Base-by-base conservation (phyloP, 2,888 invertebrate genomes). In the Plagodis dolabraria region DNA sequence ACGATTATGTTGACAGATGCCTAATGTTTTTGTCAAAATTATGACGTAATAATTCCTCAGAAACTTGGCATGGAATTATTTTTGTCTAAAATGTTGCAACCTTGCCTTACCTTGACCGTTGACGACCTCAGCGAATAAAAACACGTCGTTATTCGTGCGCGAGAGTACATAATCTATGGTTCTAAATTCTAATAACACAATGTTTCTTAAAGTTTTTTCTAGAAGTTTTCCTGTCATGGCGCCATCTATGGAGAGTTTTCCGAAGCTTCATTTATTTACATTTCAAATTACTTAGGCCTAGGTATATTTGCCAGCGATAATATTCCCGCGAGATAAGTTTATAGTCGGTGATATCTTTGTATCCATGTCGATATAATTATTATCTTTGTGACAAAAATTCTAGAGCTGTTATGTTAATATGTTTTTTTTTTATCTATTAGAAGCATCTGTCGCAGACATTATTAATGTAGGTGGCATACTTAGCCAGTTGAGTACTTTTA, bases 101-200 rank as follows among this genome's bases (percentile, higher is more conserved):
- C 83, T 83, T 81, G 79, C 33, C 34, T 72, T 57, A 74, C 85
- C 85, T 85, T 85, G 85, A 85, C 85, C 85, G 77, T 66, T 6
- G 38, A 7, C 71, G 72, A 80, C 75, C 81, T 82, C 69, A 70
- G 9, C 38, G 38, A 22, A 22, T 10, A 5, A 40, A 40, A 40
- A 40, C 40, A 40, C 40, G 8, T 40, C 40, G 40, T 40, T 22
- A 22, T 22, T 2, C 22, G 22, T 22, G 22, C 22, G 22, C 22
- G 22, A 22, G 22, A 2, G 4, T 4, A 22, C 4, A 22, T 22
- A 22, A 2, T 22, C 22, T 4, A 22, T 22, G 22, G 22, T 2
- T 22, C 22, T 22, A 22, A 22, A 22, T 22, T 40, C 40, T 40
- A 45, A 33, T 11, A 52, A 40, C 40, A 40, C 40, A 40, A 22